Evolutionary conservation across 2,113 vertebrate genomes (phyloP).

Genomic region (Eurypyga helias): DNA sequence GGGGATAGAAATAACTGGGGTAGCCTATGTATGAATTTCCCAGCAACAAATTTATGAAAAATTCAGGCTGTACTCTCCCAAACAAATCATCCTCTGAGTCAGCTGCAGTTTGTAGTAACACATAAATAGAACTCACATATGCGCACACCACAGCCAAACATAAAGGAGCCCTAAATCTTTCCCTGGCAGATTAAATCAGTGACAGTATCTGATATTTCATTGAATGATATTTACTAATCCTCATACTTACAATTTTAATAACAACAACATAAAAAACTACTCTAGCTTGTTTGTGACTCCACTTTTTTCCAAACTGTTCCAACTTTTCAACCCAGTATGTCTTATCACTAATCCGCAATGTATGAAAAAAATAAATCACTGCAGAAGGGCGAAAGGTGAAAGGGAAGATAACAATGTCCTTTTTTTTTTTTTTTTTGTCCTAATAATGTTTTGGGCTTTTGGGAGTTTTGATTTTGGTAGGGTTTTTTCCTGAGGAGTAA

Average conservation of each 20-base stretch:
- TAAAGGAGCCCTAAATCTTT: not conserved
- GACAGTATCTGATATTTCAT: not conserved
- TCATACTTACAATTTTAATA: not conserved
- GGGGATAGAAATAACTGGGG: not conserved
- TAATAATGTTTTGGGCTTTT: not conserved
- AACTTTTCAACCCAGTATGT: not conserved
- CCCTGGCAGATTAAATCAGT: not conserved
- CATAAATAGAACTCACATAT: not conserved
- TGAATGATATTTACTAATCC: not conserved
- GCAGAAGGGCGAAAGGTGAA: not conserved
- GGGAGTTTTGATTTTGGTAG: not conserved
- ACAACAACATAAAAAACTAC: not conserved
- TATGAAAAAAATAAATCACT: not conserved
- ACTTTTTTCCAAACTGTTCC: not conserved
- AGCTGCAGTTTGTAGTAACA: not conserved
- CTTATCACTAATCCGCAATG: not conserved
- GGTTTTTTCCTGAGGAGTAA: rapidly evolving
- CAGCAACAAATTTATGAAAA: not conserved
- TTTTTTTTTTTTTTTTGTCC: not conserved
- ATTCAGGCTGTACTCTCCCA: not conserved
- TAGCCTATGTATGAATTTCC: not conserved
- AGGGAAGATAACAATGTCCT: rapidly evolving
- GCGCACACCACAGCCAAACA: not conserved
- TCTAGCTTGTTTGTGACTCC: not conserved
- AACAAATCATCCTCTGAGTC: not conserved